phyloP scores from a whole-genome alignment of 2,888 invertebrate genomes.

The Linyphia triangularis region DNA sequence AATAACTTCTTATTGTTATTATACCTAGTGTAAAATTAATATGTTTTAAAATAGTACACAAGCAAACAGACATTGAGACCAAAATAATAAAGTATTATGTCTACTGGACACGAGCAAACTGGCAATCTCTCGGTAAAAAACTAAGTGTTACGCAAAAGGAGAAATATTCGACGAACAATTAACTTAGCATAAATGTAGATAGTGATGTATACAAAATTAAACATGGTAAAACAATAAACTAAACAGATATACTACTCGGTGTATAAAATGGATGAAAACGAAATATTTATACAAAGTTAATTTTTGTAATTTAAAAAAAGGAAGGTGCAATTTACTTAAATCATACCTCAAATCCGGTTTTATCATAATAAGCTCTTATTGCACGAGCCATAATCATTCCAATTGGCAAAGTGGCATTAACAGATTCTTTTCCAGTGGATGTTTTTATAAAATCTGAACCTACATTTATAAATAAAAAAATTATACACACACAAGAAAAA shows the following conservation, averaged over 20 bases:
- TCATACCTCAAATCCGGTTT: conserved; percentile 83
- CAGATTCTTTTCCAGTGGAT: conserved; percentile 94
- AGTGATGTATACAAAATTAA: too few species aligned
- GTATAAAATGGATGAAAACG: too few species aligned
- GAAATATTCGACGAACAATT: too few species aligned
- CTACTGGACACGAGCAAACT: too few species aligned
- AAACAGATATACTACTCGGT: not conserved
- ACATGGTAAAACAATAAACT: not conserved
- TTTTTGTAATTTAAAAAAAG: conserved; percentile 20
- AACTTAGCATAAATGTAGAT: too few species aligned
- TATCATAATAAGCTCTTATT: conserved; percentile 87
- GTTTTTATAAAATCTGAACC: conserved; percentile 99
- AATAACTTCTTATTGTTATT: too few species aligned
- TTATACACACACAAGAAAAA: not conserved
- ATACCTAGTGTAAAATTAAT: too few species aligned
- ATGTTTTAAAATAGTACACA: too few species aligned
- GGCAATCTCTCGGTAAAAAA: too few species aligned
- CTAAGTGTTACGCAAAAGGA: too few species aligned
- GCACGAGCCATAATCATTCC: conserved; percentile 97
- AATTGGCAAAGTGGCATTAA: conserved; percentile 95
- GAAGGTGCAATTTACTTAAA: not conserved
- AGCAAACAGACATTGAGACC: too few species aligned
- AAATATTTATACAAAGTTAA: not conserved
- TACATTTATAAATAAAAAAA: conserved; percentile 80
- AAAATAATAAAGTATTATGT: too few species aligned